Conservation (phyloP, 2,888 invertebrate species). For the Chalcosyrphus nemorum region DNA sequence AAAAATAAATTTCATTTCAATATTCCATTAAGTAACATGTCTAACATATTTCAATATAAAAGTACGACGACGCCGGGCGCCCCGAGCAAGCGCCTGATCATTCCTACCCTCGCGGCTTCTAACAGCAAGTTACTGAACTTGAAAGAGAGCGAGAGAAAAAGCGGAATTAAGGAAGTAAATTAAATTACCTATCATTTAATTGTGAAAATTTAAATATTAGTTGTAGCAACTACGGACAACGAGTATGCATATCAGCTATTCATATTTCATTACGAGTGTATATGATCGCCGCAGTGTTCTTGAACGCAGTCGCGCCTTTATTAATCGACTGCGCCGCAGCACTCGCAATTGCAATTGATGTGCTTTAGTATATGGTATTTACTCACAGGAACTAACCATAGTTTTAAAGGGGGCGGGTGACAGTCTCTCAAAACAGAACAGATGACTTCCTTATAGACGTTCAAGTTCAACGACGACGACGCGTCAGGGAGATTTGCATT, state of each 20-base stretch:
- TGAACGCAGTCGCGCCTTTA: constrained; percentile 59
- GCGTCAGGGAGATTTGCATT: constrained; percentile 51
- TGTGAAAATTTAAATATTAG: constrained; percentile 37
- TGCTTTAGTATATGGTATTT: constrained; percentile 22
- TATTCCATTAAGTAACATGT: no score
- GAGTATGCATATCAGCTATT: constrained; percentile 44
- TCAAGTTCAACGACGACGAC: constrained; percentile 67
- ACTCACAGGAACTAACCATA: constrained; percentile 26
- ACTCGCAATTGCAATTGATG: constrained; percentile 33
- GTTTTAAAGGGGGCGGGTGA: constrained; percentile 47
- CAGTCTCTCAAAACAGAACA: constrained; percentile 29
- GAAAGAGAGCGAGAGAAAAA: neutral
- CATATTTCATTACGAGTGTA: constrained; percentile 12
- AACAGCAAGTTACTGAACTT: neutral
- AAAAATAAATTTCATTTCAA: no score
- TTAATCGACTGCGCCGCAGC: constrained; percentile 7
- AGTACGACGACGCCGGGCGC: neutral
- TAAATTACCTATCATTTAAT: constrained; percentile 50
- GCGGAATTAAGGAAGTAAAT: constrained; percentile 63
- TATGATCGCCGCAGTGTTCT: constrained; percentile 37
- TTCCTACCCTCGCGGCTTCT: neutral
- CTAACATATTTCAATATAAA: no score
- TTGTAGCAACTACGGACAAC: constrained; percentile 8
- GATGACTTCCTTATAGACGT: constrained; percentile 64
- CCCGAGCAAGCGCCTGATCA: neutral